Conservation (phyloP, 1,140 invertebrate genomes). For the Teleogryllus occipitalis region DNA sequence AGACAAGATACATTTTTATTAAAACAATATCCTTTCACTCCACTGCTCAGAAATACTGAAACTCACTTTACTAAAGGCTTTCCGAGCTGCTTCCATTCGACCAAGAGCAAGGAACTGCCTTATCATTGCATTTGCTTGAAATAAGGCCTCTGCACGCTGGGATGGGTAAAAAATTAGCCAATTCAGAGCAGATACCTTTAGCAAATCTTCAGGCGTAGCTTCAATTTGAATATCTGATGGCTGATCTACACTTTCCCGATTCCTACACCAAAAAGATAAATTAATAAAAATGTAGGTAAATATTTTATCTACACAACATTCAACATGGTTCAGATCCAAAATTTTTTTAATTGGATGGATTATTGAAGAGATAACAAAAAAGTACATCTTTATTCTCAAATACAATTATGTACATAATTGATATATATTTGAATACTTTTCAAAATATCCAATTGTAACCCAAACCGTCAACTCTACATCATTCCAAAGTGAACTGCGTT, state of each 20-base stretch:
- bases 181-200: conserved; percentile 77
- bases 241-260: not conserved
- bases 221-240: conserved; percentile 33
- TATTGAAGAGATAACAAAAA: too few relatives aligned
- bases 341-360: too few relatives aligned
- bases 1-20: too few relatives aligned
- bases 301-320: not conserved
- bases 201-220: conserved; percentile 50
- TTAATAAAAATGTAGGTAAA: not conserved
- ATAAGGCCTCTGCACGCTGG: conserved; percentile 70
- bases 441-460: too few relatives aligned
- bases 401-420: too few relatives aligned
- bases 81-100: conserved; percentile 58
- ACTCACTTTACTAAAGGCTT: conserved; percentile 55
- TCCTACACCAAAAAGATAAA: not conserved
- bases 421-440: too few relatives aligned
- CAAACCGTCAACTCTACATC: too few relatives aligned
- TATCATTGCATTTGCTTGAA: conserved; percentile 83
- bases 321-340: conserved; percentile 12
- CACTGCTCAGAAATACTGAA: not conserved
- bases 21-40: too few relatives aligned
- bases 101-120: conserved; percentile 62
- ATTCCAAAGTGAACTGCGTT: too few relatives aligned
- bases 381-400: too few relatives aligned
- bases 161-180: conserved; percentile 75